phyloP scores from a whole-genome alignment of 2,113 vertebrate species.

The Hydrochoerus hydrochaeris region DNA sequence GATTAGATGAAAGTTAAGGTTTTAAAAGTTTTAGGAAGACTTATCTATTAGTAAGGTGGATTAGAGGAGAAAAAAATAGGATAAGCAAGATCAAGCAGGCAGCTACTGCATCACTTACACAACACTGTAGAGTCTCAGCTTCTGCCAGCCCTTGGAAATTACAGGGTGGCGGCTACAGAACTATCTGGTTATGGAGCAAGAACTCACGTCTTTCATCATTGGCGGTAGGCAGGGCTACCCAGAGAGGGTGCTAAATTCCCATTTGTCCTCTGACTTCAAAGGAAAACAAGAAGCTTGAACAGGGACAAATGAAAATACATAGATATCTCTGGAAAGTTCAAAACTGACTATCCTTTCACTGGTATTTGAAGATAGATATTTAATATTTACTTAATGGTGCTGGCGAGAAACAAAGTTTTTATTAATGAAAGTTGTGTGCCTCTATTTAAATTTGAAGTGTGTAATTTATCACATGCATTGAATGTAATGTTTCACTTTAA shows the following conservation, averaged over 20 bases:
- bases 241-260: background rate
- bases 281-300: background rate
- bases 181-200: background rate
- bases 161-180: background rate
- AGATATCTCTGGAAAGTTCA: background rate
- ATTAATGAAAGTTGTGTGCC: background rate
- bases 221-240: background rate
- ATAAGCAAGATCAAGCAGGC: background rate
- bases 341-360: background rate
- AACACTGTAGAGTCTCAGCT: background rate
- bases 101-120: background rate
- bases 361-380: background rate
- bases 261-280: background rate
- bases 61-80: background rate
- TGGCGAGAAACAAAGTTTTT: background rate
- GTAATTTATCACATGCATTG: background rate
- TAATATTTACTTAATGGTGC: background rate
- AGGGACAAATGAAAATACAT: background rate
- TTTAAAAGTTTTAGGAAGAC: background rate
- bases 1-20: background rate
- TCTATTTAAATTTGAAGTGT: conserved; percentile 42
- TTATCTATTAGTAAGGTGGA: background rate
- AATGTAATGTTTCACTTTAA: background rate
- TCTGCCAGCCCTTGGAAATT: background rate
- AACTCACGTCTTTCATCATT: background rate